phyloP scores from a whole-genome alignment of 2,888 invertebrate genomes.

The Eugnorisma glareosa region DNA sequence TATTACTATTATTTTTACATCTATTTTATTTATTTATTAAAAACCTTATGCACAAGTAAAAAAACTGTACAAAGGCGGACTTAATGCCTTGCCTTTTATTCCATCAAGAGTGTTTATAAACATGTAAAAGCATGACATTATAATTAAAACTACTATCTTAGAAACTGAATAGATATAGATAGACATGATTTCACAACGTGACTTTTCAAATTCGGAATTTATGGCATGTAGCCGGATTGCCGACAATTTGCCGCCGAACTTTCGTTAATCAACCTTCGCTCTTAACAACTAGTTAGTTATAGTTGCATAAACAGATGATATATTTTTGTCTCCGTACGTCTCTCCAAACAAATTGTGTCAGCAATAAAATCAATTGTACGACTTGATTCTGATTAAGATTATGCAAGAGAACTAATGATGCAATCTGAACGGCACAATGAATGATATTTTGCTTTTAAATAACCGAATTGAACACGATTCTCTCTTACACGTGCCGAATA shows the following conservation, averaged over 20 bases:
- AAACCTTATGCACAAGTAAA: too few species aligned
- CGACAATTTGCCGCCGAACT: slow-evolving; percentile 1
- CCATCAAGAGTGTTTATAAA: slow-evolving; percentile 3
- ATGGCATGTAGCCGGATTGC: slow-evolving; percentile 8
- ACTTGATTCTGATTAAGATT: slow-evolving; percentile 17
- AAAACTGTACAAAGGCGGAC: too few species aligned
- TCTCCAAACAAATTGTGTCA: slow-evolving; percentile 2
- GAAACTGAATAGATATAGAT: slow-evolving; percentile 6
- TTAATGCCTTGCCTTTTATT: too few species aligned
- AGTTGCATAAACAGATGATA: slow-evolving; percentile 22
- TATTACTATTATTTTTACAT: too few species aligned
- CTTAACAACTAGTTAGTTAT: slow-evolving; percentile 9
- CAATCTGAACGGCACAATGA: neutral
- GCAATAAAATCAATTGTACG: slow-evolving; percentile 8
- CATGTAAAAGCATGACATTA: neutral
- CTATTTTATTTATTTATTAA: too few species aligned
- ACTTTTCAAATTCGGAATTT: slow-evolving; percentile 37
- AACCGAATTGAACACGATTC: neutral
- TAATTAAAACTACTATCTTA: slow-evolving; percentile 15
- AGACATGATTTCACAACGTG: slow-evolving; percentile 5
- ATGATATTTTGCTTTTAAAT: neutral
- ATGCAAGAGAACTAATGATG: slow-evolving; percentile 1
- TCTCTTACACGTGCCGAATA: slow-evolving; percentile 17
- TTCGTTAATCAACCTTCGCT: slow-evolving; percentile 30
- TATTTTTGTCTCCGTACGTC: slow-evolving; percentile 24